Percentiles rank a stretch among this genome's conserved stretches.
Evolutionary conservation across 2,888 invertebrate species (phyloP).

Genomic region (Phyllotreta striolata): DNA sequence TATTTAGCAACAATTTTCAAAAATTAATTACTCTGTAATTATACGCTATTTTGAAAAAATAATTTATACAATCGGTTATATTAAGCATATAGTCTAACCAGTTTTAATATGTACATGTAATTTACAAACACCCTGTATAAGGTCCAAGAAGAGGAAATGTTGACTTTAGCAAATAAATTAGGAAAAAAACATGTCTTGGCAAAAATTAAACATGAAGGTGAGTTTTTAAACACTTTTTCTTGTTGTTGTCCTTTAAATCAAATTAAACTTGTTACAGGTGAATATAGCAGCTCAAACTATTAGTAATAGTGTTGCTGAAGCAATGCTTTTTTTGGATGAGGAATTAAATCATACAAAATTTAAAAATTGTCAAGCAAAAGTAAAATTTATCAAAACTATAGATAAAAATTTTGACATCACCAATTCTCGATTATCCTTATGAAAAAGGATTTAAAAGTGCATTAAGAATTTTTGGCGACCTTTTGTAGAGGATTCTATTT

Average conservation of each 20-base stretch:
- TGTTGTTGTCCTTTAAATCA: too few relatives aligned
- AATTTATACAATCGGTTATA: too few relatives aligned
- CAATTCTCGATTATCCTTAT: constrained; percentile 32
- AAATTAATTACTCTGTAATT: too few relatives aligned
- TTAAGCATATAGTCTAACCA: too few relatives aligned
- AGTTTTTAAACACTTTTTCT: constrained; percentile 2
- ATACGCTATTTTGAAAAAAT: too few relatives aligned
- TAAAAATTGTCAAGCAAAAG: constrained; percentile 29
- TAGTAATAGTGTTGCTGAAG: constrained; percentile 36
- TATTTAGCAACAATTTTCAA: too few relatives aligned
- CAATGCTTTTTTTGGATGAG: constrained; percentile 26
- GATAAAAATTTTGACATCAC: constrained; percentile 33
- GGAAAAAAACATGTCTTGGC: constrained; percentile 30
- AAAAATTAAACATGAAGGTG: constrained; percentile 40
- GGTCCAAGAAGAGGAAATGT: constrained; percentile 27
- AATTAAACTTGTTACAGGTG: constrained; percentile 29
- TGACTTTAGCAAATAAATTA: constrained; percentile 32
- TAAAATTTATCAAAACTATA: constrained; percentile 28
- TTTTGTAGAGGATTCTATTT: constrained; percentile 19
- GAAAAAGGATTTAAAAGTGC: constrained; percentile 29
- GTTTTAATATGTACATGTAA: too few relatives aligned
- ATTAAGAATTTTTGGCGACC: constrained; percentile 22
- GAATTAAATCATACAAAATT: constrained; percentile 31
- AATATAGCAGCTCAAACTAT: constrained; percentile 37
- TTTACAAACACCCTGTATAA: too few relatives aligned